A percentile compares a stretch with the other conserved stretches of the same genome.
Conservation (phyloP, 2,797 vertebrate species). For the Phrynocephalus vlangalii region DNA sequence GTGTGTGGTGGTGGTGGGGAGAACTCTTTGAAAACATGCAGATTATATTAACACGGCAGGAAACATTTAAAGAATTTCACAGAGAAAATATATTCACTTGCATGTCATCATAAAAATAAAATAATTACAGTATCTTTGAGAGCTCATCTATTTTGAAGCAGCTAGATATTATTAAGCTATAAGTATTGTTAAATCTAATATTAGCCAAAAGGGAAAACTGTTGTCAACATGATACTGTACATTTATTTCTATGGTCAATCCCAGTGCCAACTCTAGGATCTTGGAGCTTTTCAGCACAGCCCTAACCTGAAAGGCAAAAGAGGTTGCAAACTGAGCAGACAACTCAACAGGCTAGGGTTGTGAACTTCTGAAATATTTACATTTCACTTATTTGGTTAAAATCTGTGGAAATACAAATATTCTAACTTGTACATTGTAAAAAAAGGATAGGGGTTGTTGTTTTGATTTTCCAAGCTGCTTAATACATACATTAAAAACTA, state of each 20-base stretch:
- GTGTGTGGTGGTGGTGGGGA: too few species aligned
- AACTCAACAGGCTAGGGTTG: not conserved
- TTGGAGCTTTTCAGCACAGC: not conserved
- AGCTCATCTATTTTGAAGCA: not conserved
- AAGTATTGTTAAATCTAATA: not conserved
- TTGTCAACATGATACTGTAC: not conserved
- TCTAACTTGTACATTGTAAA: not conserved
- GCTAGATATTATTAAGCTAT: not conserved
- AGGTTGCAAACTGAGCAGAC: not conserved
- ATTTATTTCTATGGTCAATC: not conserved
- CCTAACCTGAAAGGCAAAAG: not conserved
- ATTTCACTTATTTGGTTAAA: not conserved
- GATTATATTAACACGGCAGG: not conserved
- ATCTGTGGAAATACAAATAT: too few species aligned
- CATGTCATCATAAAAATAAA: not conserved
- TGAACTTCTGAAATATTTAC: not conserved
- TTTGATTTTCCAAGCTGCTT: not conserved
- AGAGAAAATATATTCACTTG: not conserved
- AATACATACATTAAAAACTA: not conserved
- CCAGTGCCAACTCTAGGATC: not conserved
- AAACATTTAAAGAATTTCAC: constrained; percentile 5
- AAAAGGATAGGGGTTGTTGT: not conserved
- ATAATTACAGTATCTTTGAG: not conserved
- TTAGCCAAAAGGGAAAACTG: not conserved
- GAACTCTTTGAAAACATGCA: not conserved